phyloP scores from a whole-genome alignment of 2,113 vertebrate genomes.

The Apodemus sylvaticus region DNA sequence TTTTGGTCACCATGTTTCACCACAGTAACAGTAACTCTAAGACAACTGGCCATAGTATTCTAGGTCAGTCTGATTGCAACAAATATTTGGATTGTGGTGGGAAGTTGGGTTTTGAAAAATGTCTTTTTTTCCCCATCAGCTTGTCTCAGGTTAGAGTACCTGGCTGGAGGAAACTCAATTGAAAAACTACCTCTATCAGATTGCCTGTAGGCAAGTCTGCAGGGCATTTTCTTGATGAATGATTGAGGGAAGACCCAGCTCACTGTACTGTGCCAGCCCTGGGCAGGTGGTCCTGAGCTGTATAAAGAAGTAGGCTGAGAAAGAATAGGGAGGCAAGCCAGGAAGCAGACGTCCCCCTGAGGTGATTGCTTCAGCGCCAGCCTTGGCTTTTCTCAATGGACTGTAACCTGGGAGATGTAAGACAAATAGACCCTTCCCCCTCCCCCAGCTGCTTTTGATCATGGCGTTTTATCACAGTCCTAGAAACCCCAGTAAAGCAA shows the following conservation, averaged over 20 bases:
- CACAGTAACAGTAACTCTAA: background rate
- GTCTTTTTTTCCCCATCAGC: background rate
- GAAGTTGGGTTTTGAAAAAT: background rate
- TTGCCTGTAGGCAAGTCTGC: background rate
- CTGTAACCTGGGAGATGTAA: background rate
- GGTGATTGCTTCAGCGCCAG: background rate
- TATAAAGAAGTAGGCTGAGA: background rate
- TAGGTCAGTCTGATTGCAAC: background rate
- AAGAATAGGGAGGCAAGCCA: background rate
- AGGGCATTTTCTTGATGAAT: background rate
- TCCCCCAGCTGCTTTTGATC: background rate
- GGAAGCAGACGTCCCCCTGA: background rate
- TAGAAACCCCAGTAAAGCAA: background rate
- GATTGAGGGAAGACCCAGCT: background rate
- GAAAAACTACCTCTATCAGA: background rate
- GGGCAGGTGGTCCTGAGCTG: background rate
- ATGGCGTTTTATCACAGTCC: background rate
- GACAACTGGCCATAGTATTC: background rate
- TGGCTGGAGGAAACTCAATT: background rate
- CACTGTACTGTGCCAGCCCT: background rate
- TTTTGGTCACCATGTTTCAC: background rate
- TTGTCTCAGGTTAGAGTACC: background rate
- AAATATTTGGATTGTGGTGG: background rate
- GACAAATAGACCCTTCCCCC: background rate
- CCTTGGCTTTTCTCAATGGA: background rate